Evolutionary conservation across 2,888 invertebrate species (phyloP).

Genomic region (Smittia aterrima): DNA sequence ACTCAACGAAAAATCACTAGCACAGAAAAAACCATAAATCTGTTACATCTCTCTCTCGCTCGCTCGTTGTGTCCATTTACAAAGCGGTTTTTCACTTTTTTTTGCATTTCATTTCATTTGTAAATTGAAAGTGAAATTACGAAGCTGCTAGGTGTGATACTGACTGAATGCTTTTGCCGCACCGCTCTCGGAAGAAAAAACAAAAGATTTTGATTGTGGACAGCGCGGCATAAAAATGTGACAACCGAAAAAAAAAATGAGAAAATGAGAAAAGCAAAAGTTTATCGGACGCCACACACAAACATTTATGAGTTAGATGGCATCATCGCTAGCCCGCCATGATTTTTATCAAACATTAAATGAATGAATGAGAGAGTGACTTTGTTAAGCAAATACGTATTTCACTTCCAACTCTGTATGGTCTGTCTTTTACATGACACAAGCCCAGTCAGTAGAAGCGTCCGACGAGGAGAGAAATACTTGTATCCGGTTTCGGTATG

Average conservation of each 20-base stretch:
- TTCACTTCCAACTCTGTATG: not conserved
- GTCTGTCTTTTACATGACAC: conserved; percentile 13
- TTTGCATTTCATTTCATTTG: not conserved
- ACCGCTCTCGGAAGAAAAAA: not conserved
- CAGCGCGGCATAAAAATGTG: not conserved
- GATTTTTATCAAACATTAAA: not conserved
- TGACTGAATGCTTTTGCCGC: not conserved
- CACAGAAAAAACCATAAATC: too few relatives aligned
- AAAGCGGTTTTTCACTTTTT: too few relatives aligned
- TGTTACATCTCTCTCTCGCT: too few relatives aligned
- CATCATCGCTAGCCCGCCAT: not conserved
- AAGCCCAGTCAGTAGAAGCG: not conserved
- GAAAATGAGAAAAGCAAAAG: not conserved
- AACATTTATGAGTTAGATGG: not conserved
- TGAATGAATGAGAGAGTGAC: not conserved
- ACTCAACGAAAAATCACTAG: too few relatives aligned
- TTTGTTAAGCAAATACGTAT: conserved; percentile 10
- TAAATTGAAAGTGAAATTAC: conserved; percentile 15
- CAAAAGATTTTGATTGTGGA: conserved; percentile 17
- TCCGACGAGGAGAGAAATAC: not conserved
- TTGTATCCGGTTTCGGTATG: not conserved
- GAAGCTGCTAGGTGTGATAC: not conserved
- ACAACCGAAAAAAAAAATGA: not conserved
- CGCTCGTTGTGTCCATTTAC: too few relatives aligned
- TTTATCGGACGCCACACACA: not conserved